Evolutionary conservation across 2,888 invertebrate genomes (phyloP).

Genomic region (Rhamnusium bicolor): DNA sequence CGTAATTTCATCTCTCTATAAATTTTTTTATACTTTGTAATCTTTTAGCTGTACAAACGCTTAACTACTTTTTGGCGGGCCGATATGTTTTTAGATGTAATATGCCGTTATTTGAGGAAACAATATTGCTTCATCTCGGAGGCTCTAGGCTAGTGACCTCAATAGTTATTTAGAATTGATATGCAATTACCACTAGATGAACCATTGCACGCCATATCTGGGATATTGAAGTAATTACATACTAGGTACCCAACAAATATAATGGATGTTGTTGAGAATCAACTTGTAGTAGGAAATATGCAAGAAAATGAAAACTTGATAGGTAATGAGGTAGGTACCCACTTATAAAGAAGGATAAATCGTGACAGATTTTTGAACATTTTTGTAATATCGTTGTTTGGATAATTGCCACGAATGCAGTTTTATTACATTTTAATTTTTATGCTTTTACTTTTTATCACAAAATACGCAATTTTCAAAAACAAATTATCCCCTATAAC

Average conservation of each 20-base stretch:
- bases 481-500: too few species aligned
- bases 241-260: slow-evolving; percentile 38
- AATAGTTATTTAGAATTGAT: slow-evolving; percentile 59
- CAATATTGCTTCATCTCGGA: slow-evolving; percentile 63
- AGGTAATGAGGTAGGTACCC: slow-evolving; percentile 1
- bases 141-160: slow-evolving; percentile 60
- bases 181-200: slow-evolving; percentile 58
- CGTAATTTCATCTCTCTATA: slow-evolving; percentile 64
- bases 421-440: neutral
- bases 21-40: slow-evolving; percentile 46
- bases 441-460: too few species aligned
- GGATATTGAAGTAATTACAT: slow-evolving; percentile 49
- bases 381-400: neutral
- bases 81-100: slow-evolving; percentile 58
- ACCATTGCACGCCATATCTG: slow-evolving; percentile 51
- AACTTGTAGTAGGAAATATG: slow-evolving; percentile 19
- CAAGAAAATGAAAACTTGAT: slow-evolving; percentile 26
- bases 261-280: slow-evolving; percentile 40
- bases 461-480: neutral
- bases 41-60: slow-evolving; percentile 53
- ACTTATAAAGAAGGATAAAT: neutral
- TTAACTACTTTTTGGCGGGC: slow-evolving; percentile 67
- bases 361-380: neutral
- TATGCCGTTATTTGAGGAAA: slow-evolving; percentile 64
- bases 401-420: neutral